Conservation (phyloP, 2,113 vertebrate genomes). For the Passer domesticus region DNA sequence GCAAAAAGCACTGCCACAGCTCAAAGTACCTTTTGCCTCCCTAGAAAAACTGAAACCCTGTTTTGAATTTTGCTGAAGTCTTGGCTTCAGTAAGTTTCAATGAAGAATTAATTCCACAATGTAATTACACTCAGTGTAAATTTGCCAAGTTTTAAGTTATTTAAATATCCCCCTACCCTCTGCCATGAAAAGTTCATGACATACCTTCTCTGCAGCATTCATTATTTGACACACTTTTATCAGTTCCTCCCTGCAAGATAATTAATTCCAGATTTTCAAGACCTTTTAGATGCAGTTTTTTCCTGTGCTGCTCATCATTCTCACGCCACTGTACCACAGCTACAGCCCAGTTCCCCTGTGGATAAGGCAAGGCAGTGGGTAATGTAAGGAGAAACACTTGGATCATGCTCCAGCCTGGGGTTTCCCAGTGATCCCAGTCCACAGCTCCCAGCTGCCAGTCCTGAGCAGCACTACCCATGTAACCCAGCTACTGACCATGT, state of each 20-base stretch:
- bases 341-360: rapidly evolving
- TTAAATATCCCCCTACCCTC: constrained; percentile 12
- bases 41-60: background rate
- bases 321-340: rapidly evolving
- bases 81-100: background rate
- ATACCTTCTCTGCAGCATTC: constrained; percentile 1
- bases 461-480: rapidly evolving
- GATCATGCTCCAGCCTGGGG: rapidly evolving
- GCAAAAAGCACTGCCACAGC: background rate
- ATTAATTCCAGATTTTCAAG: constrained; percentile 19
- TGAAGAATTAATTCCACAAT: constrained; percentile 29
- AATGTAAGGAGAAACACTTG: rapidly evolving
- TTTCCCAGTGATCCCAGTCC: background rate
- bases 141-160: constrained; percentile 37
- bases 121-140: background rate
- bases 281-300: background rate
- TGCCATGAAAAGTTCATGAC: constrained; percentile 3
- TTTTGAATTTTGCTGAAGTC: background rate
- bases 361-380: background rate
- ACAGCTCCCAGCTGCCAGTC: background rate
- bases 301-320: background rate
- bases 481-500: background rate
- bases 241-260: background rate
- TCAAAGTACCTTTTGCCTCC: background rate
- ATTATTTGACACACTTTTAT: constrained; percentile 9